Percentiles rank a stretch among this genome's conserved stretches.
Conservation (phyloP, 2,888 invertebrate genomes). For the Allolobophora icterica region DNA sequence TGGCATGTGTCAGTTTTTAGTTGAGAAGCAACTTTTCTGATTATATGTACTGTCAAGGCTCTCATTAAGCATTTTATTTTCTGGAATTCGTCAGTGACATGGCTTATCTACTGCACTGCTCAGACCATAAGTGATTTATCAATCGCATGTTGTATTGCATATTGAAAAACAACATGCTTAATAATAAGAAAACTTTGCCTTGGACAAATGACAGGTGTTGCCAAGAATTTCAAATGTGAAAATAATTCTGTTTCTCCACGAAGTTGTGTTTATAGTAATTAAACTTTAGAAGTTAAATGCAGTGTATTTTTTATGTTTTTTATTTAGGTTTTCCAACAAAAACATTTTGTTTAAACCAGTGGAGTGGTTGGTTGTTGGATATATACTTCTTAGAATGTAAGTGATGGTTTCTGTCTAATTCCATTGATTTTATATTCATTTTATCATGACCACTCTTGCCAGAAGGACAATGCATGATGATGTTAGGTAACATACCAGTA, state of each 20-base stretch:
- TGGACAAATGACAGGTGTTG: no score
- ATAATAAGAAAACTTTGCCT: no score
- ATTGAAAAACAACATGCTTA: no score
- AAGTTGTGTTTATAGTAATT: no score
- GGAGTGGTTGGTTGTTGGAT: conserved; percentile 39
- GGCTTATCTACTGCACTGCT: no score
- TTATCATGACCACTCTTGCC: not conserved
- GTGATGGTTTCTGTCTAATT: conserved; percentile 26
- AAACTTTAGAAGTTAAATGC: not conserved
- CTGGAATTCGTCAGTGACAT: not conserved
- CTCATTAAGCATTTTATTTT: not conserved
- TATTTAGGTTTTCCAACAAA: conserved; percentile 37
- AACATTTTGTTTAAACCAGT: conserved; percentile 40
- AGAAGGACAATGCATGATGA: not conserved
- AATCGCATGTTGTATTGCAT: not conserved
- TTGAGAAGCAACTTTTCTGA: not conserved
- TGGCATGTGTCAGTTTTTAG: not conserved
- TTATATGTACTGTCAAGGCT: not conserved
- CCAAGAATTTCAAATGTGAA: no score
- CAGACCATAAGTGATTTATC: not conserved
- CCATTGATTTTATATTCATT: not conserved
- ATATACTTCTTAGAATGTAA: conserved; percentile 38
- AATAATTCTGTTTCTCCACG: no score
- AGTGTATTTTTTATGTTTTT: not conserved
- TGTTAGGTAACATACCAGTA: not conserved